These are phyloP conservation scores for Hydractinia echinata DNA, from an alignment of 30 jellyfish, hydroid and myxozoan genomes.

Conservation along the genomic window DNA sequence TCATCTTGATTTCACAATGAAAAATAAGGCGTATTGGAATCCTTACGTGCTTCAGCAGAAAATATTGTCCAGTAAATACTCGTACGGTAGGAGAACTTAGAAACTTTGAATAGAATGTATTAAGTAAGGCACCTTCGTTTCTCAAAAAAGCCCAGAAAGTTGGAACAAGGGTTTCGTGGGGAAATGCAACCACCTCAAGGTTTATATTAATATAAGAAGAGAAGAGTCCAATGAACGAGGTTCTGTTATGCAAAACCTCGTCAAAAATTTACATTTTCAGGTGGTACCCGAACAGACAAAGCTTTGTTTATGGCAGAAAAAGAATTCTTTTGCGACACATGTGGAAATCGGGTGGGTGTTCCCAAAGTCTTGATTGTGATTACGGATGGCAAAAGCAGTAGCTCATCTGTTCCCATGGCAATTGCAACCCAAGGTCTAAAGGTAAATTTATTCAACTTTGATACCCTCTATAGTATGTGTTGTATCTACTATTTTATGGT, in stretches of 20 bases:
- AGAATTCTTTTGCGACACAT: constrained; percentile 58
- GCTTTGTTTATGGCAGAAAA: constrained; percentile 61
- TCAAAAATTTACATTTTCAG: constrained; percentile 12
- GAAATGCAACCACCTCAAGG: not conserved
- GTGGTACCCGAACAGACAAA: constrained; percentile 68
- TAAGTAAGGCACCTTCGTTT: too few relatives aligned
- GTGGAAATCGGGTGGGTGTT: constrained; percentile 40
- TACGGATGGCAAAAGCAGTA: constrained; percentile 78
- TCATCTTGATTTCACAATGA: constrained; percentile 41
- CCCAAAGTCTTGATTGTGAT: constrained; percentile 72
- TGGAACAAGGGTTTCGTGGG: too few relatives aligned
- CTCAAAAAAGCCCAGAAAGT: not conserved
- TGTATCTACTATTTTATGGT: too few relatives aligned
- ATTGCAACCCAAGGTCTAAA: constrained; percentile 53
- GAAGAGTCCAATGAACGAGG: not conserved
- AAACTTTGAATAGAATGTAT: too few relatives aligned
- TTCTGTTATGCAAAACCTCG: too few relatives aligned
- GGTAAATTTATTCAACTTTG: constrained; percentile 13
- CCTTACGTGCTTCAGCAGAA: constrained; percentile 20
- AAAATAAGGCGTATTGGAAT: constrained; percentile 45
- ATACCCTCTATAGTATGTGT: too few relatives aligned
- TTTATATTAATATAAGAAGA: not conserved
- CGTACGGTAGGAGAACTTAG: constrained; percentile 6
- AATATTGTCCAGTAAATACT: constrained; percentile 5
- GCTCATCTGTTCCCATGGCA: constrained; percentile 41